Evolutionary conservation across 2,113 vertebrate species (phyloP).

Genomic region (Hemichromis elongatus): DNA sequence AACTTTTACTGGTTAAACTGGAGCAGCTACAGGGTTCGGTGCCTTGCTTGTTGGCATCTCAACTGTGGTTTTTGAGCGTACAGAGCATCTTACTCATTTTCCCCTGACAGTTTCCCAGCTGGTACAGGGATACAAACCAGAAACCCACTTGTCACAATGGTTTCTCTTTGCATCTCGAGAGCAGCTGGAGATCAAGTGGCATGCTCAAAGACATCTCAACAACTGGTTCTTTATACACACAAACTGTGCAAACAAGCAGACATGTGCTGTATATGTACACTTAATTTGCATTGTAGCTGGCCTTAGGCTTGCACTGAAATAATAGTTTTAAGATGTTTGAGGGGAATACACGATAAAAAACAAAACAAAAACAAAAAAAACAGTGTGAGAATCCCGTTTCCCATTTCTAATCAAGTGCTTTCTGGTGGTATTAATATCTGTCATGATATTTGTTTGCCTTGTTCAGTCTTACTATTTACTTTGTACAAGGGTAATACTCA

Average conservation of each 20-base stretch:
- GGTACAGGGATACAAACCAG: slow-evolving; percentile 13
- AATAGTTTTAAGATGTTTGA: neutral
- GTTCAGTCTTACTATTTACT: neutral
- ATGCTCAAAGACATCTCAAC: neutral
- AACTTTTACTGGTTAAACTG: neutral
- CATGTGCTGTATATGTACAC: neutral
- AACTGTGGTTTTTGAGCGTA: slow-evolving; percentile 1
- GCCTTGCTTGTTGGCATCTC: neutral
- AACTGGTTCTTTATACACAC: neutral
- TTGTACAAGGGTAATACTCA: neutral
- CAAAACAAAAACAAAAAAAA: too few species aligned
- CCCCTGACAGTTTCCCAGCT: slow-evolving; percentile 17
- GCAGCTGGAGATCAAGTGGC: neutral
- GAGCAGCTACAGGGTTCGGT: neutral
- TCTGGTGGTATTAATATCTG: neutral
- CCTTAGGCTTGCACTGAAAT: neutral
- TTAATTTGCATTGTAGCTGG: neutral
- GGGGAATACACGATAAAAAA: neutral
- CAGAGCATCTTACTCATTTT: slow-evolving; percentile 15
- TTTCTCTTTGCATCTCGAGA: neutral
- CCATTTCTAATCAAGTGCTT: neutral
- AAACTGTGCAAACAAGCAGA: neutral
- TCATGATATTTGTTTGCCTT: neutral
- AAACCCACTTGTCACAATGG: neutral
- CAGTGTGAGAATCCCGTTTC: neutral